phyloP scores from a whole-genome alignment of 2,888 invertebrate genomes.

The Chrysodeixis includens region DNA sequence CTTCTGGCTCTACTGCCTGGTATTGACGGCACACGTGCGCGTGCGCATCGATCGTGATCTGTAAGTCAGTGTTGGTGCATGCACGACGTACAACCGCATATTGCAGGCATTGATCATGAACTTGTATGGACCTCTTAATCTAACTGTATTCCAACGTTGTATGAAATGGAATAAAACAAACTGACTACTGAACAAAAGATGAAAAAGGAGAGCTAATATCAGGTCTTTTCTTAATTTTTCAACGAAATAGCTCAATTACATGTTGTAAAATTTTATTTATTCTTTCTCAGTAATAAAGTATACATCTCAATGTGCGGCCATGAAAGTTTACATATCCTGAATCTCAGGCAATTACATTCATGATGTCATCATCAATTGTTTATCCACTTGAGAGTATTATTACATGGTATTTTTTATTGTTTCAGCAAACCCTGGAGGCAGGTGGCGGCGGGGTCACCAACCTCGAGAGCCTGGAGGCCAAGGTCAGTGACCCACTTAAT shows the following conservation, averaged over 20 bases:
- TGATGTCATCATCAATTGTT: too few relatives aligned
- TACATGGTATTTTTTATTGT: too few relatives aligned
- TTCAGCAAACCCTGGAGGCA: conserved; percentile 86
- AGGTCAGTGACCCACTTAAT: conserved; percentile 87
- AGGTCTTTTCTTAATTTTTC: too few relatives aligned
- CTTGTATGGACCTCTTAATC: background rate
- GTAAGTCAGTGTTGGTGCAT: conserved; percentile 19
- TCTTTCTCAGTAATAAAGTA: too few relatives aligned
- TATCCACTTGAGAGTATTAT: too few relatives aligned
- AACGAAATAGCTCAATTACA: too few relatives aligned
- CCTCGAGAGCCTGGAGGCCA: conserved; percentile 93
- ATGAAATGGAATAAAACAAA: background rate
- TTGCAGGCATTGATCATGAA: conserved; percentile 10
- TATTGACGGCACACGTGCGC: conserved; percentile 43
- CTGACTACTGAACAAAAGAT: too few relatives aligned
- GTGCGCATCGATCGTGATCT: conserved; percentile 46
- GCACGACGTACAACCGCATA: conserved; percentile 24
- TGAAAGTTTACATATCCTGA: too few relatives aligned
- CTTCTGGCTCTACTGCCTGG: conserved; percentile 18
- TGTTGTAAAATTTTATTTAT: too few relatives aligned
- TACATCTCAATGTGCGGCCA: too few relatives aligned
- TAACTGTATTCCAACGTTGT: conserved; percentile 3
- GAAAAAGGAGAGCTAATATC: too few relatives aligned
- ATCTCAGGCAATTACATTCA: too few relatives aligned
- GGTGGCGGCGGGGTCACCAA: conserved; percentile 91